Evolutionary conservation across 2,888 invertebrate genomes (phyloP), one percentile per base, ranked within the genome.

Genomic region (Anagyrus pseudococci): DNA sequence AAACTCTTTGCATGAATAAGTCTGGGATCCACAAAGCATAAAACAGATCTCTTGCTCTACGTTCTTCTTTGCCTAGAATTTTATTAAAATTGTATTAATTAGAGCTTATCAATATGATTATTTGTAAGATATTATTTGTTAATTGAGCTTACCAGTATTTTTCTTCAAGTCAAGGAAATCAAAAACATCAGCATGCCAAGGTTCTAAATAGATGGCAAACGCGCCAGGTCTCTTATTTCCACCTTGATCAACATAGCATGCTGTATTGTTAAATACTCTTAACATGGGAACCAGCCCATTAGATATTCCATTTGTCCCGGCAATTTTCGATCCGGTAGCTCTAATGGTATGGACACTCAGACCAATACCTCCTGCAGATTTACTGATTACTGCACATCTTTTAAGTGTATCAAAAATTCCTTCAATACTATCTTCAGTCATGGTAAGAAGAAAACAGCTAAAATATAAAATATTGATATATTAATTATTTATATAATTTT

Each of bases 1-100:
- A 91, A 0, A 96, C 94, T 53, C 99, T 87, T 79, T 91, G 88
- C 99, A 99, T 99, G 80, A 99, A 99, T 61, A 99, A 85, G 84
- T 99, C 98, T 0, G 98, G 96, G 70, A 99, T 94, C 98, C 99
- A 99, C 26, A 99, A 80, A 0, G 94, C 98, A 80, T 94, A 98
- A 81, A 98, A 99, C 40, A 99, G 83, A 82, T 99, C 98, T 57
- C 98, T 86, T 0, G 98, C 98, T 47, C 98, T 85, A 40, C 90
- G 85, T 81, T 98, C 98, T 79, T 98, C 98, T 77, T 94, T 94
- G 0, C 98, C 80, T 77, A 50, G 22, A 33, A 33, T 37, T 20
- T 40, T 20, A 33, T n/a, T 10, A 43, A 37, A 43, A 43, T 19
- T 43, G 20, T n/a, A n/a, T n/a, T n/a, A n/a, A n/a, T n/a, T n/a